Evolutionary conservation across 2,797 vertebrate genomes (phyloP), one percentile per base, ranked within the genome.

Genomic region (Phalloptychus januarius): DNA sequence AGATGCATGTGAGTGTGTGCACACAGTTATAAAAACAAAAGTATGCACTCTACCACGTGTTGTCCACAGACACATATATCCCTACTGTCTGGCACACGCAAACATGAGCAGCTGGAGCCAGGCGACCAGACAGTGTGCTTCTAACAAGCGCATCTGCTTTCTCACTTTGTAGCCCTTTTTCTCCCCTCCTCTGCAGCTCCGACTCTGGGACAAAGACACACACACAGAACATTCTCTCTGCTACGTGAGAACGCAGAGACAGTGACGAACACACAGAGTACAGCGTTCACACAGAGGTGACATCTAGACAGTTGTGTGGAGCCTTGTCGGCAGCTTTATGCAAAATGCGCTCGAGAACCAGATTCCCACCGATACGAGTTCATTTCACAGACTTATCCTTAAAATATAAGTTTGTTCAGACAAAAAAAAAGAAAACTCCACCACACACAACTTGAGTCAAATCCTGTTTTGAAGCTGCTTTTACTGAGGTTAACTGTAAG

Each of bases 111-210:
- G 93, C 93, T 93, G 77, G 85, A 88, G 84, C 83, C 89, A 89
- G 80, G 84, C 83, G 48, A 79, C 83, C 87, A 91, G 90, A 90
- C 91, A 87, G 85, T 77, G 76, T 79, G 84, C 79, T 88, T 87
- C 86, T 83, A 86, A 88, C 87, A 89, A 85, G 87, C 72, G 75
- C 93, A 93, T 94, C 93, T 94, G 92, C 89, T 91, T 84, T 91
- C 85, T 93, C 87, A 86, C 86, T 94, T 90, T 90, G 69, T 77
- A 82, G 28, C 78, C 56, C 6, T 11, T 40, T 11, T 38, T 23
- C 20, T 25, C 2, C 52, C 52, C 50, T 73, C 65, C 6, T 12
- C 78, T 77, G 63, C 36, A 18, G 38, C 44, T 72, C 78, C 8
- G 44, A 85, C 36, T 72, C 80, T 25, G 71, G 78, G 48, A 92